Evolutionary conservation across 2,797 vertebrate genomes (phyloP).

Genomic region (Arnoldichthys spilopterus): DNA sequence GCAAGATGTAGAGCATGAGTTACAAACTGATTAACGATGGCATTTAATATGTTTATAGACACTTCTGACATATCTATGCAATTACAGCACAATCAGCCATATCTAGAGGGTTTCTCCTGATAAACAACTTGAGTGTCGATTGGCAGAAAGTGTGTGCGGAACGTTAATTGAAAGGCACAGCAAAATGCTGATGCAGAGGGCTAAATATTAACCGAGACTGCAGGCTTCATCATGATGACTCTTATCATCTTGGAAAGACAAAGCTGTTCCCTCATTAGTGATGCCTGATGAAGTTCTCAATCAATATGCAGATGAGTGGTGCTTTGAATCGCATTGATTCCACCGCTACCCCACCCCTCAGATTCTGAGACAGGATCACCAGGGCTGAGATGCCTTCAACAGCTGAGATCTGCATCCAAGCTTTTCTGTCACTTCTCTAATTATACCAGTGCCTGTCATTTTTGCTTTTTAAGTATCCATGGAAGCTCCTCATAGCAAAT

Average conservation of each 20-base stretch:
- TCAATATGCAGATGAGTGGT: conserved; percentile 79
- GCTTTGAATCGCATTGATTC: conserved; percentile 72
- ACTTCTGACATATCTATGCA: conserved; percentile 45
- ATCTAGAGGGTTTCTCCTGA: conserved; percentile 43
- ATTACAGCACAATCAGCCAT: conserved; percentile 52
- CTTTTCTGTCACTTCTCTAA: conserved; percentile 43
- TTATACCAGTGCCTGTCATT: conserved; percentile 50
- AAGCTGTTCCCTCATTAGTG: conserved; percentile 71
- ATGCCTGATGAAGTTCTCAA: conserved; percentile 79
- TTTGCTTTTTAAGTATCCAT: conserved; percentile 40
- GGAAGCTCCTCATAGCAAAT: conserved; percentile 32
- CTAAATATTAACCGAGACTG: conserved; percentile 62
- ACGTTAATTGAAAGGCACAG: conserved; percentile 64
- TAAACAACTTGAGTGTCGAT: conserved; percentile 60
- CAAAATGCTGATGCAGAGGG: conserved; percentile 65
- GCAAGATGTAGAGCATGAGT: conserved; percentile 38
- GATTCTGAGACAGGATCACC: conserved; percentile 40
- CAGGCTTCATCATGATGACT: conserved; percentile 73
- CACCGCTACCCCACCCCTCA: conserved; percentile 47
- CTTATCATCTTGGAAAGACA: conserved; percentile 64
- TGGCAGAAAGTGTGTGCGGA: conserved; percentile 52
- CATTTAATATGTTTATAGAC: conserved; percentile 45
- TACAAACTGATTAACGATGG: conserved; percentile 42
- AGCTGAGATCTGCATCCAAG: conserved; percentile 37
- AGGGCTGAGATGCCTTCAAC: conserved; percentile 35